Evolutionary conservation across 2,888 invertebrate genomes (phyloP), one percentile per base, ranked within the genome.

Genomic region (Marronus borbonicus): DNA sequence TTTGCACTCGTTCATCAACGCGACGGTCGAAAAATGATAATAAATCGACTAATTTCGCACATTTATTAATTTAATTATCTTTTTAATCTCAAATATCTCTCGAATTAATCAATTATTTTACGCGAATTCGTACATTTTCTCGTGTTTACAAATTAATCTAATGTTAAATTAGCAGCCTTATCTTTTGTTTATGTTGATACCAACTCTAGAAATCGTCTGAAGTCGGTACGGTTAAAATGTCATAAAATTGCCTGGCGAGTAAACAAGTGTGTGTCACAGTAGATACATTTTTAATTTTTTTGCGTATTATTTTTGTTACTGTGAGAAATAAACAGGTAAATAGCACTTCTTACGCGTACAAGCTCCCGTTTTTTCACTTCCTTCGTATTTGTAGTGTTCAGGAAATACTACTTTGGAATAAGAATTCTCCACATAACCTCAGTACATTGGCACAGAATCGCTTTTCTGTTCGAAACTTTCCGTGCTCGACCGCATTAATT

Each of bases 271-370:
- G 50, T 78, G 78, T 78, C 78, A 78, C 55, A 76, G 76, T 76
- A 76, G 78, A 76, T 76, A 68, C 66, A 76, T 76, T 78, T 78
- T 76, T 74, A 62, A 78, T 78, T 78, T 62, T 66, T 76, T 78
- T 78, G 76, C 76, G 64, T 76, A 76, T 78, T 60, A 76, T 77
- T 78, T 78, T 76, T 76, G 78, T 78, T 78, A 39, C 69, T 76
- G 69, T 69, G 68, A 62, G 69, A 78, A 60, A 78, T 70, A 76
- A 78, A 60, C 78, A 78, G 78, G 78, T 78, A 78, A 17, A 78
- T 36, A 65, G 31, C 49, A 7, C 36, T n/a, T 60, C 20, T 24
- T 55, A 50, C 31, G 39, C 31, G 28, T 52, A 70, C 24, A 12
- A 12, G 58, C 58, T 76, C 68, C 39, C 60, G 44, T 24, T 44